phyloP scores from a whole-genome alignment of 1,140 invertebrate species.

The Bombus breviceps region DNA sequence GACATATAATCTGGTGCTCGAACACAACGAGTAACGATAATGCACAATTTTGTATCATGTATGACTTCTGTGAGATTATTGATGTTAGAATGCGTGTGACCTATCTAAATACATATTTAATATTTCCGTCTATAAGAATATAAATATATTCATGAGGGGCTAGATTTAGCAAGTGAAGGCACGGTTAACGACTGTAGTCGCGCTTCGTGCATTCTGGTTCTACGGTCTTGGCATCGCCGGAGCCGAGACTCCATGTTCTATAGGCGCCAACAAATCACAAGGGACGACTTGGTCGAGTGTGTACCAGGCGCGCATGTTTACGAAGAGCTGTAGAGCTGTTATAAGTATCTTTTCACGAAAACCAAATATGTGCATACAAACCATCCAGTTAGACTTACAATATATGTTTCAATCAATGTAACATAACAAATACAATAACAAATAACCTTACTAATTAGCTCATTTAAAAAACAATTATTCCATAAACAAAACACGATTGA shows the following conservation, averaged over 20 bases:
- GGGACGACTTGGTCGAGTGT: background rate
- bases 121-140: background rate
- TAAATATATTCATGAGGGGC: background rate
- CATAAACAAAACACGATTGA: no score
- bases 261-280: slow-evolving; percentile 7
- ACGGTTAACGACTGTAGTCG: background rate
- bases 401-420: background rate
- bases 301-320: slow-evolving; percentile 9
- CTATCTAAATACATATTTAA: background rate
- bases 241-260: background rate
- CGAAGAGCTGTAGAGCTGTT: background rate
- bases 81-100: no score
- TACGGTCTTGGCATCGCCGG: background rate
- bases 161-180: background rate
- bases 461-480: background rate
- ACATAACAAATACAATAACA: background rate
- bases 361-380: background rate
- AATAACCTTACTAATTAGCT: background rate
- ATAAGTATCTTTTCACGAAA: background rate
- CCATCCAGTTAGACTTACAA: no score
- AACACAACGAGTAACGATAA: background rate
- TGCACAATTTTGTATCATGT: background rate
- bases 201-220: background rate
- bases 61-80: background rate
- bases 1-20: background rate